Percentiles rank a stretch among this genome's conserved stretches.
These are phyloP conservation scores for Macropis europaea DNA, from an alignment of 2,888 invertebrate species.

Conservation along the genomic window DNA sequence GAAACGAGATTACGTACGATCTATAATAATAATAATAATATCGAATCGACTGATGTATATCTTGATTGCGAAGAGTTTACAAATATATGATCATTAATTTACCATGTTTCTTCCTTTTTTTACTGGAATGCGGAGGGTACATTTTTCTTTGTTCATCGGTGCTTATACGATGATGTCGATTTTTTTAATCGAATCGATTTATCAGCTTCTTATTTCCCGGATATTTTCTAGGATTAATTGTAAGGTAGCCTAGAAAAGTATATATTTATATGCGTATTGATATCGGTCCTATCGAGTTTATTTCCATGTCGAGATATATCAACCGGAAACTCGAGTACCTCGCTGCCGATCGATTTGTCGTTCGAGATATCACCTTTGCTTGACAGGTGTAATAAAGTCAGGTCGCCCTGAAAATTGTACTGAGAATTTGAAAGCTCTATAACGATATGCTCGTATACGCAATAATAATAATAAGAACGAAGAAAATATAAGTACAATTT, in stretches of 20 bases:
- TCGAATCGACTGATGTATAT: not conserved
- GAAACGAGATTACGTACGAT: constrained; percentile 12
- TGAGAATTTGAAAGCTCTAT: no score
- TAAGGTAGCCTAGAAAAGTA: not conserved
- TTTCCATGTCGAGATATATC: constrained; percentile 19
- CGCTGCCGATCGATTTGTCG: constrained; percentile 25
- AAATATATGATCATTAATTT: constrained; percentile 24
- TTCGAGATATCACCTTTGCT: constrained; percentile 6
- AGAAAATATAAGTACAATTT: no score
- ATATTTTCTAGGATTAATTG: constrained; percentile 8
- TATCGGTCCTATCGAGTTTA: constrained; percentile 19
- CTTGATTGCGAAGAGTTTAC: constrained; percentile 5
- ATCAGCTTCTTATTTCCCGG: not conserved
- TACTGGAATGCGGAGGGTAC: not conserved
- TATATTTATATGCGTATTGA: not conserved
- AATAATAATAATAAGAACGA: no score
- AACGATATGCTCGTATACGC: no score
- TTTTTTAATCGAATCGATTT: constrained; percentile 1
- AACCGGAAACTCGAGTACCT: constrained; percentile 43
- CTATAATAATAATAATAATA: constrained; percentile 15
- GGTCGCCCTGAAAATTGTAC: not conserved
- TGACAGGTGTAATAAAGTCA: constrained; percentile 20
- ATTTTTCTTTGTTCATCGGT: not conserved
- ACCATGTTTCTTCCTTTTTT: not conserved
- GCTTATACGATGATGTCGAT: not conserved